Evolutionary conservation across 2,888 invertebrate species (phyloP), one percentile per base, ranked within the genome.

Genomic region (Microctonus brassicae): DNA sequence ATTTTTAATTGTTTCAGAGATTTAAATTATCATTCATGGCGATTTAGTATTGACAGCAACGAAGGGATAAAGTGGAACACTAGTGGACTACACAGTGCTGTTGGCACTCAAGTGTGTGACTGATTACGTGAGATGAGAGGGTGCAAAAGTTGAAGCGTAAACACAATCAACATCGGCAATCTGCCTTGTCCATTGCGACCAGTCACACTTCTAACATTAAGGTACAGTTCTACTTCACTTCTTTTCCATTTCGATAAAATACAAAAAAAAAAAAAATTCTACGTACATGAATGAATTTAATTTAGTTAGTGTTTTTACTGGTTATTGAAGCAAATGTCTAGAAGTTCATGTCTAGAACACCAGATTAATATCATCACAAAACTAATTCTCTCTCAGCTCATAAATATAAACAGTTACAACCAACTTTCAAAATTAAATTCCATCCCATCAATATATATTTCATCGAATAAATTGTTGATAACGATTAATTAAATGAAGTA

Each of bases 151-250:
- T 84, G 80, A 84, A 82, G 79, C 68, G 76, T 73, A 63, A 79
- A 76, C 71, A 77, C 81, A 81, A 82, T 83, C 82, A 81, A 81
- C 79, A 83, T 81, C 83, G 80, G 81, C 82, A 85, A 78, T 80
- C 86, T 86, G 86, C 81, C 83, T 84, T 83, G 80, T 84, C 82
- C 80, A 76, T 82, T 82, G 83, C 83, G 81, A 79, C 82, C 82
- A 84, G 84, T 79, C 80, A 84, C 82, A 85, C 77, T 82, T 84
- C 80, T 84, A 80, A 81, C 83, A 82, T 83, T 86, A 86, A 86
- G 86, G 86, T 85, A 71, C 77, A n/a, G 62, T 34, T 17, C 13
- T 29, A 20, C 10, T 33, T 57, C 11, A 26, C 26, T 36, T 17
- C 17, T 36, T 36, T 17, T 47, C 17, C 3, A 17, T 26, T 33